Evolutionary conservation across 2,888 invertebrate species (phyloP).

Genomic region (Mesorhabditis sp.): DNA sequence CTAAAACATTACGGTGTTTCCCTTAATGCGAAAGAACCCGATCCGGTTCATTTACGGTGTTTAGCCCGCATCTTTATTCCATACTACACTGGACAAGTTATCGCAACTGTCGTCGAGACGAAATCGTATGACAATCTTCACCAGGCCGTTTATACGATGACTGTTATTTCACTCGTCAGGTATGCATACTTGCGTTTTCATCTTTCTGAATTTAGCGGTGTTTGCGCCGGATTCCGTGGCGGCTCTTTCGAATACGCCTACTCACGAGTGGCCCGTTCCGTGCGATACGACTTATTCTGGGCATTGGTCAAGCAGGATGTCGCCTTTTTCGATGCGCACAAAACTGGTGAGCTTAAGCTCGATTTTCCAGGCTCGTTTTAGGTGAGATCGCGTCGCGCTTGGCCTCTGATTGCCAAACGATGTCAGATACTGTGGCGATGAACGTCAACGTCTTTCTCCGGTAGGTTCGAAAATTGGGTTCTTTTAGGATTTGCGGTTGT

Average conservation of each 20-base stretch:
- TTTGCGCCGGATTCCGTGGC: slow-evolving; percentile 58
- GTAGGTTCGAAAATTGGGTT: slow-evolving; percentile 9
- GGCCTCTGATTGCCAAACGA: slow-evolving; percentile 61
- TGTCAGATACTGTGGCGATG: slow-evolving; percentile 60
- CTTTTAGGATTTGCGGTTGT: no score
- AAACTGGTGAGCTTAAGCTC: slow-evolving; percentile 61
- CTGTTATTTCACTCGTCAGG: slow-evolving; percentile 52
- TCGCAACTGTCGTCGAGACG: slow-evolving; percentile 59
- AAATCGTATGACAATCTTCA: slow-evolving; percentile 57
- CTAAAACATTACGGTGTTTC: not conserved
- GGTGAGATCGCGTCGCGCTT: slow-evolving; percentile 61
- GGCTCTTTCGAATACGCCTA: slow-evolving; percentile 59
- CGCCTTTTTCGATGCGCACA: slow-evolving; percentile 59
- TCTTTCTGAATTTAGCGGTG: slow-evolving; percentile 40
- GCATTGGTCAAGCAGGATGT: slow-evolving; percentile 59
- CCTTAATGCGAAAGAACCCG: not conserved
- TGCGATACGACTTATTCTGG: slow-evolving; percentile 57
- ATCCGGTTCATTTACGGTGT: slow-evolving; percentile 10
- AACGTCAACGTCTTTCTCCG: slow-evolving; percentile 60
- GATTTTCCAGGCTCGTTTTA: slow-evolving; percentile 7
- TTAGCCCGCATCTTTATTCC: slow-evolving; percentile 60
- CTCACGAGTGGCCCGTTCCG: slow-evolving; percentile 56
- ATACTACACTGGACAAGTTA: slow-evolving; percentile 60
- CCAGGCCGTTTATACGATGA: slow-evolving; percentile 52
- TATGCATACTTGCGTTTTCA: slow-evolving; percentile 11